phyloP scores from a whole-genome alignment of 2,888 invertebrate genomes.

The Hirudinaria manillensis region DNA sequence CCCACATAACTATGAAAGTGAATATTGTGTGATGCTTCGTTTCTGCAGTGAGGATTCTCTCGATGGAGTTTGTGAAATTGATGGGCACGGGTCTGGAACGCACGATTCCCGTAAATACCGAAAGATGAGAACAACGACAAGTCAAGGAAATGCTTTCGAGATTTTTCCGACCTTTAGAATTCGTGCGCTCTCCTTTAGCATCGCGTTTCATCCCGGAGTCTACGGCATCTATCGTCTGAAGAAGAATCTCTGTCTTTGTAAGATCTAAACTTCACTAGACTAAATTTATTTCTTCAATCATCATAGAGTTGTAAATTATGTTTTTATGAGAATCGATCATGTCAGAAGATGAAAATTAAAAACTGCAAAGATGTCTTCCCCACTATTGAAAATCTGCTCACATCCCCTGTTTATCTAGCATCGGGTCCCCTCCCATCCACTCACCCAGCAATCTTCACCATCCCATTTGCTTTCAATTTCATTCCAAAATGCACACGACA shows the following conservation, averaged over 20 bases:
- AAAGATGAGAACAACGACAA: constrained; percentile 17
- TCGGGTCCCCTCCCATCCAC: background rate
- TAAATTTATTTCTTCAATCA: too few species aligned
- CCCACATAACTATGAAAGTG: background rate
- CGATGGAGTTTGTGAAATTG: background rate
- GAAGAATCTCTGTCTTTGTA: background rate
- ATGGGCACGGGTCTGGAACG: constrained; percentile 4
- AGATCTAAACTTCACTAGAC: too few species aligned
- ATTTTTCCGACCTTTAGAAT: too few species aligned
- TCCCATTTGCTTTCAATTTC: background rate
- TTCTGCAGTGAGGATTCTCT: background rate
- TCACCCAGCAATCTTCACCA: constrained; percentile 15
- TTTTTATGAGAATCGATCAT: too few species aligned
- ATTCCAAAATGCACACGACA: constrained; percentile 22
- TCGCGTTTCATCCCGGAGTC: background rate
- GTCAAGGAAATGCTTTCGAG: background rate
- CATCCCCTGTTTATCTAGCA: too few species aligned
- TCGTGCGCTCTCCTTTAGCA: too few species aligned
- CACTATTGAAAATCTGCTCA: background rate
- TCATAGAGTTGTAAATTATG: too few species aligned
- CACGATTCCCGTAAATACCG: constrained; percentile 7
- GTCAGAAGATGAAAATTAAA: background rate
- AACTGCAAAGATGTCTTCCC: background rate
- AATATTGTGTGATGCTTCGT: background rate
- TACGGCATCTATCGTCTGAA: background rate